Evolutionary conservation across 2,797 vertebrate genomes (phyloP).

Genomic region (Schizothorax lantsangensis): DNA sequence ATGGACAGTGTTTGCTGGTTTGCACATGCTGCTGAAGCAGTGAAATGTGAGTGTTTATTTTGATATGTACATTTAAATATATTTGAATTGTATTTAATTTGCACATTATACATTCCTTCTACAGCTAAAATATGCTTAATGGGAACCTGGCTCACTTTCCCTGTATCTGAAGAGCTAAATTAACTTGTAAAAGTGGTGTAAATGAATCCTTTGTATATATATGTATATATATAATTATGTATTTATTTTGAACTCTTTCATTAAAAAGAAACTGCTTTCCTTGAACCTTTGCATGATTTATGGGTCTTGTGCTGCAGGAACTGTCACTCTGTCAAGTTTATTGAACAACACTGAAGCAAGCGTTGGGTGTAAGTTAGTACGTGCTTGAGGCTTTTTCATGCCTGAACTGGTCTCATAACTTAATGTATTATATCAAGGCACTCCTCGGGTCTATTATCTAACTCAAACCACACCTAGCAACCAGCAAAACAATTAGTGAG

Average conservation of each 20-base stretch:
- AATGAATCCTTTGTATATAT: background rate
- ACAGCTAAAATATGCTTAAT: background rate
- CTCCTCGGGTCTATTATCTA: constrained; percentile 4
- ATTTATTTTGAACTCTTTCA: constrained; percentile 42
- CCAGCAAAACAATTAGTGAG: constrained; percentile 1
- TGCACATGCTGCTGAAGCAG: background rate
- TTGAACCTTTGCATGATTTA: constrained; percentile 9
- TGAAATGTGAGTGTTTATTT: constrained; percentile 13
- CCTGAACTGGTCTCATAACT: constrained; percentile 12
- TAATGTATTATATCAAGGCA: constrained; percentile 14
- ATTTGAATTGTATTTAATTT: background rate
- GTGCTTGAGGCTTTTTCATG: constrained; percentile 2
- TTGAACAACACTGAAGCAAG: background rate
- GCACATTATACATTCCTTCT: constrained; percentile 8
- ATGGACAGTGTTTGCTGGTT: constrained; percentile 2
- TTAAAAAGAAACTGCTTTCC: constrained; percentile 20
- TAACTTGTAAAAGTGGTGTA: background rate
- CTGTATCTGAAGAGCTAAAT: background rate
- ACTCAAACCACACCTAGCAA: constrained; percentile 34
- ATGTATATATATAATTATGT: constrained; percentile 29
- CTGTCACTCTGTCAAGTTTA: constrained; percentile 5
- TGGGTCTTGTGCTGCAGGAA: background rate
- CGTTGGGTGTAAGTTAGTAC: background rate
- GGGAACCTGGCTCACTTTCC: background rate
- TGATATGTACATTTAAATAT: background rate